phyloP scores from a whole-genome alignment of 2,113 vertebrate species.

The Gavia stellata region DNA sequence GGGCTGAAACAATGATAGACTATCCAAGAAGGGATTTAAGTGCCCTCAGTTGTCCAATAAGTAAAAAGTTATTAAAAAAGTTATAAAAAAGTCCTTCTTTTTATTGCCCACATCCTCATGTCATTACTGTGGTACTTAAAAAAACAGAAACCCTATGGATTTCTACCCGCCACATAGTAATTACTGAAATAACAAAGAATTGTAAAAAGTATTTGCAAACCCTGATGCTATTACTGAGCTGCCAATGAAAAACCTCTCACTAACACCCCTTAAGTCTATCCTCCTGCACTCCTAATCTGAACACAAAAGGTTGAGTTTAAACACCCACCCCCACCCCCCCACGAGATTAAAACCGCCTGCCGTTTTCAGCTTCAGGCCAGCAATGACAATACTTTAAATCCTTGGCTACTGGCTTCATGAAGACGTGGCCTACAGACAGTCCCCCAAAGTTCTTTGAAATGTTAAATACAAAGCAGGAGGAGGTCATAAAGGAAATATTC shows the following conservation, averaged over 20 bases:
- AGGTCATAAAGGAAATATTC: conserved; percentile 49
- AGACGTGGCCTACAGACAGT: conserved; percentile 35
- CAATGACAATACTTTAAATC: conserved; percentile 66
- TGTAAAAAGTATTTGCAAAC: conserved; percentile 23
- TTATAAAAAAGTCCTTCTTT: neutral
- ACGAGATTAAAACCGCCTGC: conserved; percentile 58
- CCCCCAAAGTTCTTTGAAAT: conserved; percentile 66
- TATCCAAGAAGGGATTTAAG: neutral
- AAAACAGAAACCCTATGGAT: neutral
- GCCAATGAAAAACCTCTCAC: conserved; percentile 21
- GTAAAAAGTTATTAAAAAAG: conserved; percentile 32
- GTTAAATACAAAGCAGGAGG: conserved; percentile 62
- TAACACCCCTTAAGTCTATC: conserved; percentile 35
- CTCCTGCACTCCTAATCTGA: conserved; percentile 64
- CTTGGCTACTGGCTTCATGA: conserved; percentile 42
- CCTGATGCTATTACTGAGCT: conserved; percentile 32
- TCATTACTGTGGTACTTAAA: neutral
- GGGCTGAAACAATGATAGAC: neutral
- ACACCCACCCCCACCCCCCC: neutral
- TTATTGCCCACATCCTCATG: neutral
- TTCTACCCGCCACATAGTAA: conserved; percentile 41
- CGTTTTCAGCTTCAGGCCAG: conserved; percentile 53
- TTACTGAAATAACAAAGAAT: conserved; percentile 31
- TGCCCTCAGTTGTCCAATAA: neutral
- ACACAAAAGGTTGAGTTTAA: conserved; percentile 70